phyloP scores from a whole-genome alignment of 2,113 vertebrate genomes.

The Ivindomyrus marchei region DNA sequence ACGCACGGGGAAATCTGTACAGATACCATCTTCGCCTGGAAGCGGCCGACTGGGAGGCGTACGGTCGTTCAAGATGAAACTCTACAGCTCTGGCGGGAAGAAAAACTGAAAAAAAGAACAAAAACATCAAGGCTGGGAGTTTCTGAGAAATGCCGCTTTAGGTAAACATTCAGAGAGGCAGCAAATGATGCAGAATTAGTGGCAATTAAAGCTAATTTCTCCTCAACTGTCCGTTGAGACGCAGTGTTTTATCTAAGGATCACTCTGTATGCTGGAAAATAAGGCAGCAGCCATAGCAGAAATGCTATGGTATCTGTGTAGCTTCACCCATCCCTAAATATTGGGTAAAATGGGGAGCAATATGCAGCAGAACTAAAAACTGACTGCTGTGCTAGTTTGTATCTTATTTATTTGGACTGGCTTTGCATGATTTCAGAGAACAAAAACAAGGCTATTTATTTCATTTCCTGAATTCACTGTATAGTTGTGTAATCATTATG shows the following conservation, averaged over 20 bases:
- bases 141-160: slow-evolving; percentile 60
- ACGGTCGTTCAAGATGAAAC: slow-evolving; percentile 1
- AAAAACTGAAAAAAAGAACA: slow-evolving; percentile 34
- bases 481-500: background rate
- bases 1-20: slow-evolving; percentile 75
- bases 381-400: background rate
- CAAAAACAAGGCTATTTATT: background rate
- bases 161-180: slow-evolving; percentile 66
- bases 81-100: slow-evolving; percentile 36
- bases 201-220: slow-evolving; percentile 57
- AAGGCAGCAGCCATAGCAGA: slow-evolving; percentile 50
- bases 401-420: background rate
- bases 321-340: background rate
- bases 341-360: background rate
- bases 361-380: background rate
- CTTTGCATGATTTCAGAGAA: background rate
- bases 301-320: background rate
- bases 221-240: slow-evolving; percentile 61
- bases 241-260: slow-evolving; percentile 59
- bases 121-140: slow-evolving; percentile 56
- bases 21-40: slow-evolving; percentile 81
- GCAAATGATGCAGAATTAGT: slow-evolving; percentile 66
- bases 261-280: slow-evolving; percentile 50
- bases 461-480: background rate
- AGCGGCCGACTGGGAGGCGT: slow-evolving; percentile 67